Evolutionary conservation across 2,797 vertebrate genomes (phyloP).

Genomic region (Rhyacichthys aspro): DNA sequence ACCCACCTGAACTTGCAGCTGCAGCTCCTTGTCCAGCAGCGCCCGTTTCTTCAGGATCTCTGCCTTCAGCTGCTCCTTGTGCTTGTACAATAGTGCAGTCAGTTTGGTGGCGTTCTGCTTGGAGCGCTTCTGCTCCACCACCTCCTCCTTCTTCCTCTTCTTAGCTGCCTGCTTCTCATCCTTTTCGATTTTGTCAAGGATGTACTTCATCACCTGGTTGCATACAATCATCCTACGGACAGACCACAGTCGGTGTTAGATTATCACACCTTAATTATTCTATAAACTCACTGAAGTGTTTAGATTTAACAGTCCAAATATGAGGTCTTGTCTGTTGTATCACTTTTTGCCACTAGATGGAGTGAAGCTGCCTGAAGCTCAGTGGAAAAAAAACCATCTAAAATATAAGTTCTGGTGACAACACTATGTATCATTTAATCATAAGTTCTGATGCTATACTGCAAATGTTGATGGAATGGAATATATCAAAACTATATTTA

Average conservation of each 20-base stretch:
- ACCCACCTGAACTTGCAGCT: conserved; percentile 95
- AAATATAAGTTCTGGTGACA: no score
- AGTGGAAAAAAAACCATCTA: no score
- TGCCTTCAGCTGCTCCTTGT: conserved; percentile 96
- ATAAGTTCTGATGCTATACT: no score
- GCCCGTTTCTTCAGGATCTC: conserved; percentile 97
- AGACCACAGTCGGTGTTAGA: conserved; percentile 1
- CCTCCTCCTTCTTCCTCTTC: conserved; percentile 94
- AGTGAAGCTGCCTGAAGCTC: no score
- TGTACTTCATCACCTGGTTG: conserved; percentile 99
- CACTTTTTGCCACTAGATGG: no score
- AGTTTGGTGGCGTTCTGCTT: conserved; percentile 95
- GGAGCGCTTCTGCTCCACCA: conserved; percentile 94
- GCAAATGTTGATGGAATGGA: no score
- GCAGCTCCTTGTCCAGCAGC: conserved; percentile 95
- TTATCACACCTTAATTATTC: no score
- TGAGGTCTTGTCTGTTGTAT: no score
- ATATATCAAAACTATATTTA: no score
- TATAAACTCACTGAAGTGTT: no score
- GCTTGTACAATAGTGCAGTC: conserved; percentile 95
- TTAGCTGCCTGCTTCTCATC: conserved; percentile 98
- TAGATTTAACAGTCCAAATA: no score
- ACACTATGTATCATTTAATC: no score
- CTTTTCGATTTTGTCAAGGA: conserved; percentile 98
- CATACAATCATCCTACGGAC: conserved; percentile 94